Percentiles rank a stretch among this genome's conserved stretches.
These are phyloP conservation scores for Tetropium fuscum DNA, from an alignment of 2,888 invertebrate genomes.

Conservation along the genomic window DNA sequence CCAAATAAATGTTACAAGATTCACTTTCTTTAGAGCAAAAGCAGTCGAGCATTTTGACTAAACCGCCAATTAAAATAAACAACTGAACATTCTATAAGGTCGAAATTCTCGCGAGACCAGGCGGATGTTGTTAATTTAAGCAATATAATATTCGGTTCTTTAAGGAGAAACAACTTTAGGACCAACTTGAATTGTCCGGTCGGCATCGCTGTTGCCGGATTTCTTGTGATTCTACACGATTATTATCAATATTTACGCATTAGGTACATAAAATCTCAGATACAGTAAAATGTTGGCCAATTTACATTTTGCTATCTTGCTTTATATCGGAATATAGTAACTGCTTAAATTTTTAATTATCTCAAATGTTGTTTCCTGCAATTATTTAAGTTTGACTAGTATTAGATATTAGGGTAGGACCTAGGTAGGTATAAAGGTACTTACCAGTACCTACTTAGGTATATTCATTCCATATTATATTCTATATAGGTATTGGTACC, in stretches of 20 bases:
- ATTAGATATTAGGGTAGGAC: too few species aligned
- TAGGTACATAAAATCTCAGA: too few species aligned
- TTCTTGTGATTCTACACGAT: not conserved
- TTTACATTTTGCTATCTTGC: too few species aligned
- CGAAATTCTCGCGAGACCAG: constrained; percentile 41
- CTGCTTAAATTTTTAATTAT: too few species aligned
- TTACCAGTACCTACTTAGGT: too few species aligned
- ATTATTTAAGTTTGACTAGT: too few species aligned
- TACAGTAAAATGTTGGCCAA: too few species aligned
- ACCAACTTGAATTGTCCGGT: constrained; percentile 33
- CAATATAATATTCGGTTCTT: constrained; percentile 46
- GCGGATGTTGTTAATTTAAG: constrained; percentile 50
- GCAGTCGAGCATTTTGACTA: constrained; percentile 4
- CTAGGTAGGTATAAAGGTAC: too few species aligned
- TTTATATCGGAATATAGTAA: too few species aligned
- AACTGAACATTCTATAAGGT: constrained; percentile 33
- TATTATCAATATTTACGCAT: not conserved
- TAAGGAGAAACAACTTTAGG: constrained; percentile 47
- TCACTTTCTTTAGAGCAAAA: constrained; percentile 41
- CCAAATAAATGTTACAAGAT: constrained; percentile 35
- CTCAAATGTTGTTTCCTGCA: too few species aligned
- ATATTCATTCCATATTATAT: too few species aligned
- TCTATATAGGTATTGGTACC: too few species aligned
- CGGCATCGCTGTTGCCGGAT: constrained; percentile 36
- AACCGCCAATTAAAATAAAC: constrained; percentile 8